phyloP scores from a whole-genome alignment of 2,888 invertebrate genomes.

The Clunio marinus region DNA sequence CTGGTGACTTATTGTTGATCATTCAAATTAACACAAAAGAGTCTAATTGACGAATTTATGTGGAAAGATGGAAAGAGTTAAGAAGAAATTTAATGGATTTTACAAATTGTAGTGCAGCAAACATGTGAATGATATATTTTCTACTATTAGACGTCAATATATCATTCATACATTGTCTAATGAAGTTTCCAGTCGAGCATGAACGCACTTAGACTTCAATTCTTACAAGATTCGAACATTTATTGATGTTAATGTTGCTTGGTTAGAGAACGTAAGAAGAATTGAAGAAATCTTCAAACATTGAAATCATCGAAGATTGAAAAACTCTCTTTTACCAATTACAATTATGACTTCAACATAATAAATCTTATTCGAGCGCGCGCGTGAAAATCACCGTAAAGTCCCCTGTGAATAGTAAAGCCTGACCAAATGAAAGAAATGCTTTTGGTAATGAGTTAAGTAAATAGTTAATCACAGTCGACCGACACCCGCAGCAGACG shows the following conservation, averaged over 20 bases:
- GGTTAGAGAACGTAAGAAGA: not conserved
- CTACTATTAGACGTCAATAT: not conserved
- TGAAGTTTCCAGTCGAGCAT: not conserved
- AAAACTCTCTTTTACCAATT: slow-evolving; percentile 8
- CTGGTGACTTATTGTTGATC: not conserved
- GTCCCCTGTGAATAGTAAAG: slow-evolving; percentile 37
- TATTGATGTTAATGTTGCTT: no score
- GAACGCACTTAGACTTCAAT: no score
- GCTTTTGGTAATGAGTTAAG: slow-evolving; percentile 31
- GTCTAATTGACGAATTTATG: slow-evolving; percentile 25
- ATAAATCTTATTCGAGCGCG: slow-evolving; percentile 30
- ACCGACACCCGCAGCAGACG: slow-evolving; percentile 16
- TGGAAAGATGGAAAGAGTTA: not conserved
- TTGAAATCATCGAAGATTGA: not conserved
- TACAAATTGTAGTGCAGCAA: no score
- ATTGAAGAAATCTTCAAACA: not conserved
- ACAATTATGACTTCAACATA: not conserved
- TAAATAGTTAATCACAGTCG: slow-evolving; percentile 27
- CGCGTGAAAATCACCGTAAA: slow-evolving; percentile 39
- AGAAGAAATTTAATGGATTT: no score
- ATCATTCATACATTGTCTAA: slow-evolving; percentile 11
- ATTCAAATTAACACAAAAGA: slow-evolving; percentile 4
- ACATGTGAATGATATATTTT: not conserved
- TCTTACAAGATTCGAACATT: no score
- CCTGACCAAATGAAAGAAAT: slow-evolving; percentile 19